phyloP scores from a whole-genome alignment of 2,113 vertebrate species.

The Panurus biarmicus region DNA sequence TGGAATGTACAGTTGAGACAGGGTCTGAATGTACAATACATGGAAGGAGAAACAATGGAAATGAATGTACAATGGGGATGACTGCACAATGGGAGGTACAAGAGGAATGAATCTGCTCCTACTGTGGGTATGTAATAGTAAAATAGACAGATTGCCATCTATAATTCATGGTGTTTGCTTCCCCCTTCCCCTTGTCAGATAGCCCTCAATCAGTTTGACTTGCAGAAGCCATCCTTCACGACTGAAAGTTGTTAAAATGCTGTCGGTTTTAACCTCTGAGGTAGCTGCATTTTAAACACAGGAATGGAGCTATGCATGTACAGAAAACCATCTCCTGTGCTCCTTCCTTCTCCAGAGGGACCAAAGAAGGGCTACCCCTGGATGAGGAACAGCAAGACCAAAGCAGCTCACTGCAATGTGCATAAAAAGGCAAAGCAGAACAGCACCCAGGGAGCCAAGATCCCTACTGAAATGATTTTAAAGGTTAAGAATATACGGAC shows the following conservation, averaged over 20 bases:
- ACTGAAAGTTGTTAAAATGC: slow-evolving; percentile 8
- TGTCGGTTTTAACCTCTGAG: not conserved
- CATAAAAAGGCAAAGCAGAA: not conserved
- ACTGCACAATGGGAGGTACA: not conserved
- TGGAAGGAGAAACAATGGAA: slow-evolving; percentile 31
- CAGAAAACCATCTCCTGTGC: not conserved
- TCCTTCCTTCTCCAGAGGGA: not conserved
- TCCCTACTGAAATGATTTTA: not conserved
- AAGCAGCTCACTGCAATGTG: not conserved
- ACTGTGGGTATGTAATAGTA: not conserved
- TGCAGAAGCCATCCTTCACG: not conserved
- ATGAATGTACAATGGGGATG: not conserved
- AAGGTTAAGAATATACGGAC: not conserved
- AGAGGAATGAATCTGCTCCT: slow-evolving; percentile 28
- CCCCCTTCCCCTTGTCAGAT: slow-evolving; percentile 29
- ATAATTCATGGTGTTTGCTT: slow-evolving; percentile 48
- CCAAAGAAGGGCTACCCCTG: not conserved
- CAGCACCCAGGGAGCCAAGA: not conserved
- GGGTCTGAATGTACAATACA: slow-evolving; percentile 29
- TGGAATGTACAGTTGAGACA: slow-evolving; percentile 25
- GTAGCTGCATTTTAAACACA: not conserved
- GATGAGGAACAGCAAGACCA: not conserved
- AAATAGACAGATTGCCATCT: slow-evolving; percentile 40
- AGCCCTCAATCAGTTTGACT: slow-evolving; percentile 48
- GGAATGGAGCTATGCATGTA: not conserved